Percentiles rank a stretch among this genome's conserved stretches.
Conservation (phyloP, 2,797 vertebrate genomes). For the Phalanger gymnotis region DNA sequence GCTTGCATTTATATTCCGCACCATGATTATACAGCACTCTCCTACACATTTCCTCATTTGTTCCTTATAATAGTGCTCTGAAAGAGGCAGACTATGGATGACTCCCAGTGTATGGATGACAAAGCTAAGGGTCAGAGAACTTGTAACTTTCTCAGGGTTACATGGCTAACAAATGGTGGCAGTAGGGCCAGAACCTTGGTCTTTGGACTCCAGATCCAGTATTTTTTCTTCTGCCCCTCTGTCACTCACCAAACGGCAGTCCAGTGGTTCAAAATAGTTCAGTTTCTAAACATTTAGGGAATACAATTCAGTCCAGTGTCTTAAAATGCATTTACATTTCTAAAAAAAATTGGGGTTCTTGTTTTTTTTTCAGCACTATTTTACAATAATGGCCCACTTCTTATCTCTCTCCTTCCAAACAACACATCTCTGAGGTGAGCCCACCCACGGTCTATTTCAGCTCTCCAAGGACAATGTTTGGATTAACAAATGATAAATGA, state of each 20-base stretch:
- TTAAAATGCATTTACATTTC: slow-evolving; percentile 34
- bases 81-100: background rate
- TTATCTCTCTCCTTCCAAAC: background rate
- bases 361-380: background rate
- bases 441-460: background rate
- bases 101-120: background rate
- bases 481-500: background rate
- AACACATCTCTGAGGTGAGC: background rate
- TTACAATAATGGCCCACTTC: background rate
- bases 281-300: slow-evolving; percentile 27
- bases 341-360: background rate
- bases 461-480: background rate
- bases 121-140: background rate
- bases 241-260: slow-evolving; percentile 24
- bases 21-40: background rate
- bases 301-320: slow-evolving; percentile 13
- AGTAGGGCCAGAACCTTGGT: background rate
- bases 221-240: background rate
- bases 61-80: background rate
- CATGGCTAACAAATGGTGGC: background rate
- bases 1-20: background rate
- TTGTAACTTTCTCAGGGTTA: background rate
- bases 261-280: background rate
- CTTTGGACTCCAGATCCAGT: background rate
- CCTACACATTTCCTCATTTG: background rate